Evolutionary conservation across 2,797 vertebrate genomes (phyloP), one percentile per base, ranked within the genome.

Genomic region (Synaphobranchus kaupii): DNA sequence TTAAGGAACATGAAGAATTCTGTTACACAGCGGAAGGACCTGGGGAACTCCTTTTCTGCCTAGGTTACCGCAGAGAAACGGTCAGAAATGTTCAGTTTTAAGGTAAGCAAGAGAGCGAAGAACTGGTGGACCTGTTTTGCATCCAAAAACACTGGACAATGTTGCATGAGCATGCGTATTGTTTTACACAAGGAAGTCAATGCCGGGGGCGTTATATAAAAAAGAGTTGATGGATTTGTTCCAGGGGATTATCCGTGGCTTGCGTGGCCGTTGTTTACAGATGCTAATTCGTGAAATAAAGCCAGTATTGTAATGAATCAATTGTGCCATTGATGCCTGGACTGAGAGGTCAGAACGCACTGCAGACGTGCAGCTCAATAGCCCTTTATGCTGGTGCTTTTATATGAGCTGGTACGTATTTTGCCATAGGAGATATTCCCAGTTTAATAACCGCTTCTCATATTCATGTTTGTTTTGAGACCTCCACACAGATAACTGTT

Each of bases 181-280:
- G 17, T 81, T 81, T 81, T n/a, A n/a, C 2, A 48, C 8, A 25
- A 15, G 78, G 78, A 81, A 81, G 78, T 81, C 4, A 44, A 76
- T 44, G 44, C 17, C 34, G 20, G 31, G 68, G 31, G 73, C 73
- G 12, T 34, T 73, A 28, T n/a, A 48, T 17, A 22, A 82, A 54
- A 83, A n/a, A 56, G 28, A 39, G 20, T 44, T 34, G 78, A 25
- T 47, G 39, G 73, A 78, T 78, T 78, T 47, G 73, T 78, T 81
- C 20, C 47, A 9, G 6, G 78, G 78, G 47, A 81, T 54, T 84
- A 84, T 84, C n/a, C 39, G 28, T 84, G 54, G 83, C 8, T 60
- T 58, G 83, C 22, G 83, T 58, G 83, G 83, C 8, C 34, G 31
- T n/a, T 84, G 83, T 84, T 56, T 84, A 84, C 83, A 58, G 54